Conservation (phyloP, 1,140 invertebrate genomes). For the Caenorhabditis latens region DNA sequence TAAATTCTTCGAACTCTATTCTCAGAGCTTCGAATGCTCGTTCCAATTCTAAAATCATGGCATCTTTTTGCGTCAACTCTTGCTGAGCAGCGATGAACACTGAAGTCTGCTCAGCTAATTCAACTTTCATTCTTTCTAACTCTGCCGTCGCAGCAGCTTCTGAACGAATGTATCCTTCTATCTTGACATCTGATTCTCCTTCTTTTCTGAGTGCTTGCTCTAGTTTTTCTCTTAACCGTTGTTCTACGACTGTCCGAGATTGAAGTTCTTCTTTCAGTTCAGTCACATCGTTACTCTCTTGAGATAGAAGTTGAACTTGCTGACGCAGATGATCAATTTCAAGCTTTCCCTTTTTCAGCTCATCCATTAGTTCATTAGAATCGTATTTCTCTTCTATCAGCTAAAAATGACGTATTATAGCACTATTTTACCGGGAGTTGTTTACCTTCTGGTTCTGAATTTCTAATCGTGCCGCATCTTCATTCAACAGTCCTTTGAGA, state of each 20-base stretch:
- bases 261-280: background rate
- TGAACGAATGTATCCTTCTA: constrained; percentile 5
- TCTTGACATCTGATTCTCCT: background rate
- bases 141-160: background rate
- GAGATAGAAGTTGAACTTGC: background rate
- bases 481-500: background rate
- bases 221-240: background rate
- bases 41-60: background rate
- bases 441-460: constrained; percentile 10
- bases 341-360: constrained; percentile 22
- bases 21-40: background rate
- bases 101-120: background rate
- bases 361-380: background rate
- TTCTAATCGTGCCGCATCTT: background rate
- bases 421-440: background rate
- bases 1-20: background rate
- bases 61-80: background rate
- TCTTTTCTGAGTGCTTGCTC: background rate
- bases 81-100: background rate
- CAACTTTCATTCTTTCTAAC: background rate
- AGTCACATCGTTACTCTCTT: background rate
- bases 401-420: background rate
- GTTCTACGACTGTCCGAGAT: no score
- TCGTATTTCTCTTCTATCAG: background rate
- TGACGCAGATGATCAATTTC: background rate